phyloP scores from a whole-genome alignment of 2,888 invertebrate genomes.

The Spicauda simplicius region DNA sequence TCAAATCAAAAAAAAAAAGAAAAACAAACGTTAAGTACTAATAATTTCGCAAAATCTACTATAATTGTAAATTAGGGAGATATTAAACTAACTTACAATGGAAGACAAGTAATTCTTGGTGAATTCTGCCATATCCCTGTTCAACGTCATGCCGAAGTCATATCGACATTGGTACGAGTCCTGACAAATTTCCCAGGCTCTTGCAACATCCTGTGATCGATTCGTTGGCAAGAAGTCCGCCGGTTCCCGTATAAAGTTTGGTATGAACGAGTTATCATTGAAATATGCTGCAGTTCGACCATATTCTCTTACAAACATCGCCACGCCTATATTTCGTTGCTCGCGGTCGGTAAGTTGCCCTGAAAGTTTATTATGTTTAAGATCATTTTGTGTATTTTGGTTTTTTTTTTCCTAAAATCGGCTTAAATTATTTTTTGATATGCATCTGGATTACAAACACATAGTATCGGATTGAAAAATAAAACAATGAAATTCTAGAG shows the following conservation, averaged over 20 bases:
- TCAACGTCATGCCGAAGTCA: constrained; percentile 94
- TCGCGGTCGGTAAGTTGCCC: constrained; percentile 93
- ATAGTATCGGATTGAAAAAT: too few species aligned
- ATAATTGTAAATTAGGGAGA: too few species aligned
- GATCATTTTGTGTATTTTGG: too few species aligned
- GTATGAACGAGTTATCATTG: constrained; percentile 90
- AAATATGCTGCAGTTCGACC: constrained; percentile 92
- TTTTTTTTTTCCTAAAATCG: too few species aligned
- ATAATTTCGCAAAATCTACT: too few species aligned
- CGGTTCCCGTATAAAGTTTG: constrained; percentile 89
- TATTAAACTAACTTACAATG: constrained; percentile 80
- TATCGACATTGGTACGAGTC: constrained; percentile 94
- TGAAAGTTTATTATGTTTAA: constrained; percentile 49
- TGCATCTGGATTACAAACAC: too few species aligned
- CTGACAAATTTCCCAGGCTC: constrained; percentile 90
- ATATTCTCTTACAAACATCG: constrained; percentile 91
- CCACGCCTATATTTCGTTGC: constrained; percentile 88
- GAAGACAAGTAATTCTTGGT: constrained; percentile 92
- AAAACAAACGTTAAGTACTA: too few species aligned
- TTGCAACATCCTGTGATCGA: constrained; percentile 86
- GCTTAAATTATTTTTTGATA: too few species aligned
- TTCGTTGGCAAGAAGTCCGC: constrained; percentile 90
- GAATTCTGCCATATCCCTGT: constrained; percentile 93
- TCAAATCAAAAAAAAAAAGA: too few species aligned
- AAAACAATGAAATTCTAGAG: too few species aligned